A percentile compares a stretch with the other conserved stretches of the same genome.
Evolutionary conservation across 1,140 invertebrate genomes (phyloP).

Genomic region (Rhyacophila brunnea): DNA sequence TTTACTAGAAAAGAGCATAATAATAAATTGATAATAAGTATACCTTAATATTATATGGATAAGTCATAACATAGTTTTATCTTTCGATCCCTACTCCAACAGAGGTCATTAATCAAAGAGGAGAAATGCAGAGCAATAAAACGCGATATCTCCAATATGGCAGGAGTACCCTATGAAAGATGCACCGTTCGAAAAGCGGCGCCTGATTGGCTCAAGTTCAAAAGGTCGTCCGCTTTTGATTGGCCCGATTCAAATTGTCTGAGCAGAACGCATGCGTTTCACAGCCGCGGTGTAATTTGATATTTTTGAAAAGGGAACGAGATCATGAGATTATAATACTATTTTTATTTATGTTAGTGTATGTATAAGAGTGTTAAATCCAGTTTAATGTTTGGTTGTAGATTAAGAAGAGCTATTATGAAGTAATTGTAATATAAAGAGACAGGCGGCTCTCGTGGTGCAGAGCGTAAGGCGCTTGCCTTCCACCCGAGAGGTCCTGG

Average conservation of each 20-base stretch:
- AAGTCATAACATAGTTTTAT: too few relatives aligned
- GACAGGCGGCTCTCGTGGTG: too few relatives aligned
- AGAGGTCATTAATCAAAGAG: slow-evolving; percentile 14
- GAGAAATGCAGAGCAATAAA: slow-evolving; percentile 4
- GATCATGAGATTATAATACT: background rate
- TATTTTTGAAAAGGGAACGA: slow-evolving; percentile 18
- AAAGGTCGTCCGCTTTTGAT: slow-evolving; percentile 1
- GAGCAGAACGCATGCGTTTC: slow-evolving; percentile 2
- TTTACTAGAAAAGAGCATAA: too few relatives aligned
- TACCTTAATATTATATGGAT: too few relatives aligned
- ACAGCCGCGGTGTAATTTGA: slow-evolving; percentile 11
- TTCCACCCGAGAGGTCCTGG: too few relatives aligned
- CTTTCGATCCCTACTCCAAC: too few relatives aligned
- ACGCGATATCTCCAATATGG: slow-evolving; percentile 5
- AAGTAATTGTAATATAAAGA: too few relatives aligned
- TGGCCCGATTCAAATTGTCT: background rate
- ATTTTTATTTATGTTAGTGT: background rate
- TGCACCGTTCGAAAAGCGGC: background rate
- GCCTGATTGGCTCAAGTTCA: slow-evolving; percentile 8
- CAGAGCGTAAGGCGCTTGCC: too few relatives aligned
- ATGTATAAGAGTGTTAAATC: too few relatives aligned
- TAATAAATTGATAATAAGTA: too few relatives aligned
- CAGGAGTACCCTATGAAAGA: background rate
- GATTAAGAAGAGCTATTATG: too few relatives aligned
- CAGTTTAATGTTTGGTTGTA: too few relatives aligned